These are phyloP conservation scores for Tadarida brasiliensis DNA, from an alignment of 2,797 vertebrate species.

Conservation along the genomic window DNA sequence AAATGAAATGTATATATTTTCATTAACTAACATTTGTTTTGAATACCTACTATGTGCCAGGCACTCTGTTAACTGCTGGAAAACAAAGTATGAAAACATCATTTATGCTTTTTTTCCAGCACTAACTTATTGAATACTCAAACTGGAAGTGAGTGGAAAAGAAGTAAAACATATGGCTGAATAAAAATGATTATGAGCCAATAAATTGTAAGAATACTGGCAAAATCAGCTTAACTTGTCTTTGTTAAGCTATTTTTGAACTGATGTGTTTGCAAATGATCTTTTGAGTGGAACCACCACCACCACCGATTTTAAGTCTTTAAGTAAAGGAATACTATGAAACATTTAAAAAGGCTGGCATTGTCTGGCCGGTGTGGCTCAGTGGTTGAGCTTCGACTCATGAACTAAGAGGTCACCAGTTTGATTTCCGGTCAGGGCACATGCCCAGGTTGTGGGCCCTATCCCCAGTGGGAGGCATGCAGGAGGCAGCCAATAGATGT, in stretches of 20 bases:
- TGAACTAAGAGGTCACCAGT: no score
- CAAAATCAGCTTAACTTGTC: slow-evolving; percentile 22
- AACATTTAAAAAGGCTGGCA: slow-evolving; percentile 7
- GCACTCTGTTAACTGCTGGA: not conserved
- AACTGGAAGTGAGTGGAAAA: slow-evolving; percentile 13
- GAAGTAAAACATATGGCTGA: slow-evolving; percentile 33
- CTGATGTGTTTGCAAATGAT: not conserved
- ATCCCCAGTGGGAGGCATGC: no score
- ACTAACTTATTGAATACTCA: slow-evolving; percentile 1
- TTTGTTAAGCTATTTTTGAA: not conserved
- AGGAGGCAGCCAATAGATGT: no score
- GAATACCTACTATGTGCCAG: slow-evolving; percentile 52
- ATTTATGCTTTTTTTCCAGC: not conserved
- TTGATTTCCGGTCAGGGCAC: no score
- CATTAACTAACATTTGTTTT: slow-evolving; percentile 29
- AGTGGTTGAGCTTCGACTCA: no score
- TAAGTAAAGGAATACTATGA: not conserved
- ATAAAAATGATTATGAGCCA: slow-evolving; percentile 35
- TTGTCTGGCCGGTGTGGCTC: no score
- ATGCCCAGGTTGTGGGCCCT: no score
- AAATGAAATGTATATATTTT: not conserved
- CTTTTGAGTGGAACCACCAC: not conserved
- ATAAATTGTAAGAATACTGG: not conserved
- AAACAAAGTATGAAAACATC: slow-evolving; percentile 13
- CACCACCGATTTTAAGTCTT: not conserved